A percentile compares a stretch with the other conserved stretches of the same genome.
phyloP scores from a whole-genome alignment of 2,113 vertebrate genomes.

The Narcine bancroftii region DNA sequence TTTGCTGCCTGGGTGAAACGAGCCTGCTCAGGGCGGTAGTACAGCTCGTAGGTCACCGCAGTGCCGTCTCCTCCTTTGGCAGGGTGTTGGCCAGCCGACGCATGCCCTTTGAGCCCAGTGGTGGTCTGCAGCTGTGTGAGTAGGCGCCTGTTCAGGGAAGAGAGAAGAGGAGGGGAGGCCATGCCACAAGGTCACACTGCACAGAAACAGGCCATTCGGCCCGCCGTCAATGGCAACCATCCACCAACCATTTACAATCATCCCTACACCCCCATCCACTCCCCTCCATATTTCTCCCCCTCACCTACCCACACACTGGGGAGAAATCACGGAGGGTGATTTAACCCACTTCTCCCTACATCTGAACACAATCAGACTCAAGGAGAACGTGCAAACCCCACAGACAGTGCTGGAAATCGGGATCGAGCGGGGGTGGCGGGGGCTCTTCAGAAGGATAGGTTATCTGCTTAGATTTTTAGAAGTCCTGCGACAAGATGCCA shows the following conservation, averaged over 20 bases:
- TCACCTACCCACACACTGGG: too few relatives aligned
- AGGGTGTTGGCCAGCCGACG: slow-evolving; percentile 48
- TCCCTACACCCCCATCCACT: too few relatives aligned
- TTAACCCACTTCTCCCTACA: too few relatives aligned
- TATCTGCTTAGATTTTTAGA: neutral
- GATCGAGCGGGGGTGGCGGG: neutral
- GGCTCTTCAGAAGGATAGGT: neutral
- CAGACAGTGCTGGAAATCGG: too few relatives aligned
- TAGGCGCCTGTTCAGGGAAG: slow-evolving; percentile 62
- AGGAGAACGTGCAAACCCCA: too few relatives aligned
- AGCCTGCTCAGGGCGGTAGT: slow-evolving; percentile 83
- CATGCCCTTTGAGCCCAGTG: slow-evolving; percentile 53
- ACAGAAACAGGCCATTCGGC: too few relatives aligned
- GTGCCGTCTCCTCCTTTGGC: slow-evolving; percentile 50
- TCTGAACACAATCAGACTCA: too few relatives aligned
- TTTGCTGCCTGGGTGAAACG: slow-evolving; percentile 81
- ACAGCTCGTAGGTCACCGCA: slow-evolving; percentile 79
- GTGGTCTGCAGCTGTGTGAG: slow-evolving; percentile 79
- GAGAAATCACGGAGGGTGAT: too few relatives aligned
- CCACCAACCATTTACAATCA: too few relatives aligned
- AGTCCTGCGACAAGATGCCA: neutral
- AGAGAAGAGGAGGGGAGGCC: neutral
- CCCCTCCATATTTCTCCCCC: too few relatives aligned
- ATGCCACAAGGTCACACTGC: too few relatives aligned
- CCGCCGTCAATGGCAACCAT: too few relatives aligned